Conservation (phyloP, 2,888 invertebrate species). For the Biston betularia region DNA sequence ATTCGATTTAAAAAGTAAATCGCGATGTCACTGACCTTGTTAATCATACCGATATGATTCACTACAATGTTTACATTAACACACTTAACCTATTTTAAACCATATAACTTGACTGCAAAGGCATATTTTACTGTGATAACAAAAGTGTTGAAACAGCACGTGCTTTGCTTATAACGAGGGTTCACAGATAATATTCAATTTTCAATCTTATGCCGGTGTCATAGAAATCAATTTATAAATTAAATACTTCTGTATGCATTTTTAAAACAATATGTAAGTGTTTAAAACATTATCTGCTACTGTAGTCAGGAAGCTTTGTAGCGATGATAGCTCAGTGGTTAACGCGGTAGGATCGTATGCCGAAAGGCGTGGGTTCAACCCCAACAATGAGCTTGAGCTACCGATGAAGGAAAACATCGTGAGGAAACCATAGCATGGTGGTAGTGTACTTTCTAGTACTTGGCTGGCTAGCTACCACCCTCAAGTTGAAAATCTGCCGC, state of each 20-base stretch:
- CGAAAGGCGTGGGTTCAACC: too few relatives aligned
- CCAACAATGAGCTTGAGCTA: too few relatives aligned
- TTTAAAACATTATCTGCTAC: not conserved
- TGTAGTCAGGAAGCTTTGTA: not conserved
- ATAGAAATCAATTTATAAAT: not conserved
- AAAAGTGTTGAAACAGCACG: conserved; percentile 7
- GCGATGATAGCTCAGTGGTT: too few relatives aligned
- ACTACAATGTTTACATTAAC: conserved; percentile 16
- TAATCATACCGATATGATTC: conserved; percentile 20
- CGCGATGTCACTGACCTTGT: conserved; percentile 27
- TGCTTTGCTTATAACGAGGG: conserved; percentile 7
- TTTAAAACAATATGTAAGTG: conserved; percentile 6
- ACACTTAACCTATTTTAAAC: conserved; percentile 19
- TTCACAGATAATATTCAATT: not conserved
- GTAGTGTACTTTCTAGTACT: too few relatives aligned
- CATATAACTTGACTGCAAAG: conserved; percentile 19
- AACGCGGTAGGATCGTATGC: too few relatives aligned
- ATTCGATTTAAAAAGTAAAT: conserved; percentile 1
- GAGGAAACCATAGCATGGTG: too few relatives aligned
- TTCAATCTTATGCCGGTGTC: not conserved
- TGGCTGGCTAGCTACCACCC: too few relatives aligned
- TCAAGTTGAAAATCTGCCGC: too few relatives aligned
- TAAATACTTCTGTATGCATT: not conserved
- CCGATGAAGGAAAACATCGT: too few relatives aligned
- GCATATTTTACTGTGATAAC: conserved; percentile 5